These are phyloP conservation scores for Drosophila algonquin DNA, from an alignment of 2,888 invertebrate species.

Conservation along the genomic window DNA sequence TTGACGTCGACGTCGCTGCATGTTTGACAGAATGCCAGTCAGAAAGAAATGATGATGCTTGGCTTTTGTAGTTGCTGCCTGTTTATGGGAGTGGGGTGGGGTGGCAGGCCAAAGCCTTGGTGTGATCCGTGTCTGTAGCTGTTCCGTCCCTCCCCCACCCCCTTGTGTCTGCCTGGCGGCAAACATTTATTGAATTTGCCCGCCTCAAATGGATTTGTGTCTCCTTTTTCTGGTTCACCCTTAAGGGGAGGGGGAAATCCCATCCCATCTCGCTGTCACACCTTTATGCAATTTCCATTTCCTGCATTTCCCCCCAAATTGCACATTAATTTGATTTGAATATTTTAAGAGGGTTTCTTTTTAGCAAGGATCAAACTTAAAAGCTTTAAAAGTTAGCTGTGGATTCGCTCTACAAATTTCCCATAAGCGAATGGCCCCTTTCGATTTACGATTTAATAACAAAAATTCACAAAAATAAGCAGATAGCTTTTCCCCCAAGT, in stretches of 20 bases:
- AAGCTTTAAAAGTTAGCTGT: too few species aligned
- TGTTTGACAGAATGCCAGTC: constrained; percentile 78
- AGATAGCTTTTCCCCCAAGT: too few species aligned
- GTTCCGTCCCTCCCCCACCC: not conserved
- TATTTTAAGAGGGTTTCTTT: constrained; percentile 42
- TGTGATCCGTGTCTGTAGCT: not conserved
- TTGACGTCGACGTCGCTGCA: constrained; percentile 60
- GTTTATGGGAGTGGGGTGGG: constrained; percentile 7
- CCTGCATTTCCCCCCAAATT: constrained; percentile 55
- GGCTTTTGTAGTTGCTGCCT: constrained; percentile 6
- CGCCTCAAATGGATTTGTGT: constrained; percentile 41
- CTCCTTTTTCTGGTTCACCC: constrained; percentile 6
- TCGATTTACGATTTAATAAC: too few species aligned
- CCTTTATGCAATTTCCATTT: constrained; percentile 6
- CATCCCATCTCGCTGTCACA: not conserved
- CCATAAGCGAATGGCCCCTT: too few species aligned
- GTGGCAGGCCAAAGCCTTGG: constrained; percentile 10
- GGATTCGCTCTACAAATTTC: too few species aligned
- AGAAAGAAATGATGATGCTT: constrained; percentile 18
- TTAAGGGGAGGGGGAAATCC: not conserved
- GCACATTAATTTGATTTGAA: constrained; percentile 72
- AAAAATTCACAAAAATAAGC: too few species aligned
- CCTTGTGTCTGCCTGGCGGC: constrained; percentile 36
- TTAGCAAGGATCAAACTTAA: not conserved
- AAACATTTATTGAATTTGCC: constrained; percentile 67